phyloP scores from a whole-genome alignment of 1,140 invertebrate genomes.

The Papilio polyxenes region DNA sequence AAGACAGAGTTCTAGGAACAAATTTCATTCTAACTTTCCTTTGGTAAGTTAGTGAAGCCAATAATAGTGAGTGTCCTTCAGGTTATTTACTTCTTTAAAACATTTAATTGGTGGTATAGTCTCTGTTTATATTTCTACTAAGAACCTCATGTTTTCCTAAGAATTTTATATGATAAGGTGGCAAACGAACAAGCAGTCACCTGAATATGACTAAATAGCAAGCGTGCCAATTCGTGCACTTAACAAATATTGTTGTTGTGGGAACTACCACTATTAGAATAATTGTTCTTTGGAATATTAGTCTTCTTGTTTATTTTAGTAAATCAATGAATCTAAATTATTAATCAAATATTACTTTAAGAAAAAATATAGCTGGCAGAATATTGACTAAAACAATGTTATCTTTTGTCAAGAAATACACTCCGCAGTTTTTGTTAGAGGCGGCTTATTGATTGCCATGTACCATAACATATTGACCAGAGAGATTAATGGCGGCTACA shows the following conservation, averaged over 20 bases:
- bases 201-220: too few species aligned
- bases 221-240: too few species aligned
- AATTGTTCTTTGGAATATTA: background rate
- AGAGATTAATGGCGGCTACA: slow-evolving; percentile 20
- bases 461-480: slow-evolving; percentile 23
- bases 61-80: background rate
- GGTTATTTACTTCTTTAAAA: background rate
- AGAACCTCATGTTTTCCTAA: background rate
- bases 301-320: background rate
- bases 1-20: slow-evolving; percentile 5
- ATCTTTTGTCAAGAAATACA: background rate
- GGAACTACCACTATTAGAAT: too few species aligned
- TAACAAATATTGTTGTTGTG: too few species aligned
- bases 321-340: background rate
- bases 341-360: background rate
- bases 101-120: background rate
- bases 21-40: slow-evolving; percentile 19
- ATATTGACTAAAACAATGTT: background rate
- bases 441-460: slow-evolving; percentile 9
- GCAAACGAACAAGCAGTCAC: too few species aligned
- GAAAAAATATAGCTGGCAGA: background rate
- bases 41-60: background rate
- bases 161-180: background rate
- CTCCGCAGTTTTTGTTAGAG: background rate
- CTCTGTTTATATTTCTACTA: background rate